A percentile compares a stretch with the other conserved stretches of the same genome.
Conservation (phyloP, 2,888 invertebrate genomes). For the Phorcus lineatus region DNA sequence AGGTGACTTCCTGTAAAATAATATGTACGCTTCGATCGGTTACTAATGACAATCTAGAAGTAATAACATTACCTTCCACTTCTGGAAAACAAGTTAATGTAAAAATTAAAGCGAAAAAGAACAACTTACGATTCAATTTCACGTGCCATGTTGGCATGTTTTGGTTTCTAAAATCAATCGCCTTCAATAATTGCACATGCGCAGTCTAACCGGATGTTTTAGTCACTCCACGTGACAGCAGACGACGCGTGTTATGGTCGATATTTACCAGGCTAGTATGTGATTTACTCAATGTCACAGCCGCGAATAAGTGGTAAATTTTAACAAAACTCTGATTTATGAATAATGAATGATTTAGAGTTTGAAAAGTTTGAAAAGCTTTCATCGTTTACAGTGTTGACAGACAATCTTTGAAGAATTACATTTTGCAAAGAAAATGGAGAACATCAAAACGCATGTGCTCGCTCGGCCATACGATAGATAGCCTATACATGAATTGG, state of each 20-base stretch:
- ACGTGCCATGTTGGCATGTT: constrained; percentile 53
- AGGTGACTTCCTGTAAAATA: not conserved
- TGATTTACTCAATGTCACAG: too few species aligned
- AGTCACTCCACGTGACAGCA: not conserved
- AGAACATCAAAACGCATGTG: too few species aligned
- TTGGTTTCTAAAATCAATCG: constrained; percentile 25
- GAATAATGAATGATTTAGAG: too few species aligned
- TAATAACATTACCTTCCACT: not conserved
- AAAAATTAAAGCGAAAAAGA: not conserved
- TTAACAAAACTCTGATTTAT: too few species aligned
- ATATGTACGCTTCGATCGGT: not conserved
- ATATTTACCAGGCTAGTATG: too few species aligned
- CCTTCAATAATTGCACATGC: constrained; percentile 36
- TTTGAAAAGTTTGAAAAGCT: too few species aligned
- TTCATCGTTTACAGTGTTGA: too few species aligned
- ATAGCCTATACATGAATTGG: too few species aligned
- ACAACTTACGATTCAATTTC: constrained; percentile 57
- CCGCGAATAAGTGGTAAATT: too few species aligned
- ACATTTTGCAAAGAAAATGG: too few species aligned
- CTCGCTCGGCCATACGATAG: too few species aligned
- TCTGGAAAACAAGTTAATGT: not conserved
- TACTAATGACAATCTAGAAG: not conserved
- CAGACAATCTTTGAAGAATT: too few species aligned
- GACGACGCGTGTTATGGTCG: not conserved
- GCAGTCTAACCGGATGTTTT: constrained; percentile 34